phyloP scores from a whole-genome alignment of 2,797 vertebrate genomes.

The Mareca strepera region DNA sequence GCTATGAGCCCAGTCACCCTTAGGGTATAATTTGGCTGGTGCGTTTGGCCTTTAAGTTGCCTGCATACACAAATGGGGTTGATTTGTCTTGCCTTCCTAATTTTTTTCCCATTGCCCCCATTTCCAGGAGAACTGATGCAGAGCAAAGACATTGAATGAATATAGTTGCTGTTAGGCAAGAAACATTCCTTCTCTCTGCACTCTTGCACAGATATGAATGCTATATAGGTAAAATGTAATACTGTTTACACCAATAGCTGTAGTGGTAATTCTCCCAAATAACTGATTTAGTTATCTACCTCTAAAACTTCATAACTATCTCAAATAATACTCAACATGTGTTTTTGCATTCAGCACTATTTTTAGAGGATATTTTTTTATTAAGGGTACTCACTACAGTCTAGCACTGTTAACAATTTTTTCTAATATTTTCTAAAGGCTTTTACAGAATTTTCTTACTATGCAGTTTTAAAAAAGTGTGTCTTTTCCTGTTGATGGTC shows the following conservation, averaged over 20 bases:
- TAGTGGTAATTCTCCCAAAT: not conserved
- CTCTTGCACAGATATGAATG: not conserved
- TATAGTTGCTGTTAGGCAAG: not conserved
- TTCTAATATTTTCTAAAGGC: not conserved
- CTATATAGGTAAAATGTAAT: not conserved
- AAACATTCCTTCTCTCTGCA: not conserved
- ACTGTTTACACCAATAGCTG: not conserved
- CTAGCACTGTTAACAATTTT: not conserved
- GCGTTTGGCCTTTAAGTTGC: not conserved
- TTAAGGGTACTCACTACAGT: not conserved
- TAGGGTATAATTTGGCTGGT: not conserved
- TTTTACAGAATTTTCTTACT: not conserved
- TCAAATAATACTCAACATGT: not conserved
- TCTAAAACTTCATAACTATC: not conserved
- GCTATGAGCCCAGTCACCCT: not conserved
- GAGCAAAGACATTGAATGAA: not conserved
- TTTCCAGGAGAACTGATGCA: not conserved
- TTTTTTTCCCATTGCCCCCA: not conserved
- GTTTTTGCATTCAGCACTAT: not conserved
- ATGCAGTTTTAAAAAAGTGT: not conserved
- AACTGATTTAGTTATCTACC: not conserved
- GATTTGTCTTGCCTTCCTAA: not conserved
- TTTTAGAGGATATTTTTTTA: not conserved
- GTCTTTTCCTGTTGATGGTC: not conserved
- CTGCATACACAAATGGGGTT: not conserved